Base-by-base conservation (phyloP, 37 sponge, comb jelly and placozoan genomes). In the Cliona cf. orientalis region DNA sequence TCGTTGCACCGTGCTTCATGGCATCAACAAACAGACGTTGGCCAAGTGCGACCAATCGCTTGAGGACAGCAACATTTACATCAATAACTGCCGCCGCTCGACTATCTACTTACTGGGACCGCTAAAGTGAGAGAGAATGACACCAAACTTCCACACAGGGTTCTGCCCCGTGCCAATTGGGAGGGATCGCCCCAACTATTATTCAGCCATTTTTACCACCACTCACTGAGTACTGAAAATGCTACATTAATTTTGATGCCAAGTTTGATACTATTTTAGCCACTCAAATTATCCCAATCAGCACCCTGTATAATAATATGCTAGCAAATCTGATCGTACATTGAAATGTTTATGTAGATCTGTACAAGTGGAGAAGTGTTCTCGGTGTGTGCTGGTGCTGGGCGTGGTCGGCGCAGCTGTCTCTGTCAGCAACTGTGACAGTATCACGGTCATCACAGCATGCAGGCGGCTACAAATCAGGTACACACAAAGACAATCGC, bases 91-190 rank as follows among this genome's bases (percentile, higher is more conserved):
- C 40, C 74, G 60, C 31, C 38, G 75, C 26, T 84, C 93, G 0
- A 75, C 36, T 56, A 88, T 92, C 40, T 92, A 92, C 56, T 46
- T 92, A 26, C 81, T 92, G 58, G 89, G 85, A 25, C 93, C 93
- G 3, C 67, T 92, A 1, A 84, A 60, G 89, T 91, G 32, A 35
- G 79, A 35, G n/a, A n/a, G n/a, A n/a, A n/a, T n/a, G n/a, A n/a
- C n/a, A n/a, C n/a, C n/a, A n/a, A n/a, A n/a, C n/a, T n/a, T n/a
- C n/a, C n/a, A n/a, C n/a, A n/a, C n/a, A n/a, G n/a, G n/a, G n/a
- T n/a, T n/a, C n/a, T n/a, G n/a, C n/a, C n/a, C n/a, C n/a, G n/a
- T n/a, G n/a, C n/a, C n/a, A n/a, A n/a, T n/a, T n/a, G n/a, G n/a
- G n/a, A n/a, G n/a, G n/a, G n/a, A n/a, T n/a, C n/a, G n/a, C n/a